Base-by-base conservation (phyloP, 2,888 invertebrate species). In the Clanis bilineata region DNA sequence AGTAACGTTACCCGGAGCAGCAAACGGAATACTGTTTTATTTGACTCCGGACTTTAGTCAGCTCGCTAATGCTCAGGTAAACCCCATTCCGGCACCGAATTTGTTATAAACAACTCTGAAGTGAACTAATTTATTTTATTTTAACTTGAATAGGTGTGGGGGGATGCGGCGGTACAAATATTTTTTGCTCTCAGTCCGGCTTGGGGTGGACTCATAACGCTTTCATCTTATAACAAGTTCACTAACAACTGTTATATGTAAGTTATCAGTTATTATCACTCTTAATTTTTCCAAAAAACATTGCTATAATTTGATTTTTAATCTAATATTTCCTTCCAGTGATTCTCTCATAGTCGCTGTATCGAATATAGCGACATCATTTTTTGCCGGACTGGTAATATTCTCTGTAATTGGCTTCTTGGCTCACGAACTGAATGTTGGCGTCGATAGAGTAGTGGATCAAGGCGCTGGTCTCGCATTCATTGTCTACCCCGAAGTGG, bases 111-210 rank as follows among this genome's bases (percentile, higher is more conserved):
- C 3, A 28, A 18, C 0, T 7, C 10, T 0, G 4, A 9, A 51
- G 15, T 32, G 3, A 28, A 3, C 32, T 18, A 51, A 3, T 22
- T 21, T 7, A 1, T 22, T 22, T 39, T 10, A 15, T 28, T 7
- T 15, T 23, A 2, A 55, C n/a, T 56, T 38, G 6, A n/a, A 39
- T 63, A 95, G 95, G 95, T 96, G 12, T 96, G 96, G 96, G 96
- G 96, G 51, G 96, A 96, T 78, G 96, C 96, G 0, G 96, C 96
- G 0, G 96, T 96, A 22, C 97, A 97, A 85, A 97, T 97, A 76
- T 97, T 97, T 86, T 97, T 97, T 82, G 96, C 97, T 0, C 86
- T 97, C 23, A 96, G 96, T 72, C 96, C 96, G 3, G 96, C 97
- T 57, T 97, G 97, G 95, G 97, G 97, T 57, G 97, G 97, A 41